phyloP scores from a whole-genome alignment of 1,140 invertebrate genomes.

The Nymphalis io region DNA sequence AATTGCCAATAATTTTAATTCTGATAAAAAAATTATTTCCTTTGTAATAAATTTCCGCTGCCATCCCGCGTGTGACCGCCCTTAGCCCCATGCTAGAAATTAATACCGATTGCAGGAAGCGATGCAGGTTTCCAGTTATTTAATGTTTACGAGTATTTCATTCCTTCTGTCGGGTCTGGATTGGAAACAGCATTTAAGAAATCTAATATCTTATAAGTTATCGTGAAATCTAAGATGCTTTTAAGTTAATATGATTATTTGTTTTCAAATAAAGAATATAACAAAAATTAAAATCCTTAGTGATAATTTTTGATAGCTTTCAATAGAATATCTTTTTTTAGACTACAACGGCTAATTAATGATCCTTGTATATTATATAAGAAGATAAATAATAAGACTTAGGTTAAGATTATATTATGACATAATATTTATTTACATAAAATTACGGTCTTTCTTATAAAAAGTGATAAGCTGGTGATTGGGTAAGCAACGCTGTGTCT shows the following conservation, averaged over 20 bases:
- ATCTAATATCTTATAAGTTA: slow-evolving; percentile 9
- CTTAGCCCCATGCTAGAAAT: slow-evolving; percentile 41
- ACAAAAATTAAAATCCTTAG: background rate
- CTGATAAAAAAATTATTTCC: background rate
- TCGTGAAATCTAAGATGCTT: background rate
- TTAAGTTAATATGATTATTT: background rate
- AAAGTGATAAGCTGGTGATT: too few species aligned
- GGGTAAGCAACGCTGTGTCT: too few species aligned
- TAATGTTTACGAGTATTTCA: slow-evolving; percentile 40
- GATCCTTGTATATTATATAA: too few species aligned
- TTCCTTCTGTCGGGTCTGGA: slow-evolving; percentile 26
- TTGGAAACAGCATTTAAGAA: slow-evolving; percentile 29
- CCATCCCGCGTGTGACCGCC: slow-evolving; percentile 9
- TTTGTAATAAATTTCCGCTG: background rate
- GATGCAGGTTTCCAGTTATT: slow-evolving; percentile 44
- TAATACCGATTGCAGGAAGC: slow-evolving; percentile 45
- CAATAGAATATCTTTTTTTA: too few species aligned
- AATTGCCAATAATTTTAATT: too few species aligned
- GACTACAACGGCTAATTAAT: too few species aligned
- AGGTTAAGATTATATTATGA: too few species aligned
- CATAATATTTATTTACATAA: too few species aligned
- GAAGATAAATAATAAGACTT: too few species aligned
- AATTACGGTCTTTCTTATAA: too few species aligned
- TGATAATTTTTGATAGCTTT: too few species aligned
- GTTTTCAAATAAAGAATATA: background rate